Conservation (phyloP, 2,888 invertebrate genomes). For the Melinopterus prodromus region DNA sequence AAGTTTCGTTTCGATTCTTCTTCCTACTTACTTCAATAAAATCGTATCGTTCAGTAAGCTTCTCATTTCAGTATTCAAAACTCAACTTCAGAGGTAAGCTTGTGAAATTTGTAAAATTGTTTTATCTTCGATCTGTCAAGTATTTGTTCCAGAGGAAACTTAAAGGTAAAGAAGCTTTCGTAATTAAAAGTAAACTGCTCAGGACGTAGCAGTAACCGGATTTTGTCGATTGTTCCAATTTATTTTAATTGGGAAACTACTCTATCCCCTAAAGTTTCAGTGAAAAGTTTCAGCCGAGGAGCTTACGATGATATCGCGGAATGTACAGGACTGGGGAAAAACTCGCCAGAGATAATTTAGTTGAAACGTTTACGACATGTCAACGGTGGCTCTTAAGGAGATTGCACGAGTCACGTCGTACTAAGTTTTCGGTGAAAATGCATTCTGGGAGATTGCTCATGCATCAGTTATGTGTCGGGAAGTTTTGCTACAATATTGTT, state of each 20-base stretch:
- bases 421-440: not conserved
- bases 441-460: not conserved
- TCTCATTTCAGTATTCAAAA: not conserved
- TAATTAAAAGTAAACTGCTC: not conserved
- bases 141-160: not conserved
- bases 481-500: not conserved
- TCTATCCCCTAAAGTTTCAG: not conserved
- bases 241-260: not conserved
- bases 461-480: not conserved
- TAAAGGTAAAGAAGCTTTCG: not conserved
- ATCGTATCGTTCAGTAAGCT: not conserved
- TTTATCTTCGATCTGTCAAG: not conserved
- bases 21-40: not conserved
- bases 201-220: not conserved
- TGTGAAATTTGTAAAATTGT: not conserved
- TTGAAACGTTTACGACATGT: not conserved
- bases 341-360: not conserved
- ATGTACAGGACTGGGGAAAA: not conserved
- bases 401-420: not conserved
- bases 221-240: slow-evolving; percentile 4
- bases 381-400: not conserved
- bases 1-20: not conserved
- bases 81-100: not conserved
- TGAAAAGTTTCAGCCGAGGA: not conserved
- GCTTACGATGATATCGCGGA: not conserved